These are phyloP conservation scores for Psophia crepitans DNA, from an alignment of 2,113 vertebrate species.

Conservation along the genomic window DNA sequence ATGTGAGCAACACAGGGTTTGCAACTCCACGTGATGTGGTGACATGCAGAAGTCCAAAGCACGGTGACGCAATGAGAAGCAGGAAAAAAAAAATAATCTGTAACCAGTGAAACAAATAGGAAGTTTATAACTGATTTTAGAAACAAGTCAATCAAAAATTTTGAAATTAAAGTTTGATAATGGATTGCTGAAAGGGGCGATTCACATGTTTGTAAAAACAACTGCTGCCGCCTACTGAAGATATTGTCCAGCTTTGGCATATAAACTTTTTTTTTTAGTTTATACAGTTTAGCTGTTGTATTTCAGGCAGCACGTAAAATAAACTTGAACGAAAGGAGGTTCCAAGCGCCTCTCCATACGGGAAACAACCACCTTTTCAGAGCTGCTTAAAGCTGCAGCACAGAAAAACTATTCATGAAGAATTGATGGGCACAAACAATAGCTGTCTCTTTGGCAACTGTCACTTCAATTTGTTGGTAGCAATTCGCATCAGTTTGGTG, in stretches of 20 bases:
- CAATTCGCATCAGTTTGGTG: neutral
- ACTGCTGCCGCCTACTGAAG: neutral
- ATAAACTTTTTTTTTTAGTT: neutral
- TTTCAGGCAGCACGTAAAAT: neutral
- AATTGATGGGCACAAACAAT: neutral
- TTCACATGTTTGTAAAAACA: neutral
- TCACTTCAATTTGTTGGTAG: neutral
- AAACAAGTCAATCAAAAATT: neutral
- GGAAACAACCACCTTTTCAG: neutral
- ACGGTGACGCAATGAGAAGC: neutral
- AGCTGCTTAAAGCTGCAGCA: neutral
- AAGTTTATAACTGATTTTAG: neutral
- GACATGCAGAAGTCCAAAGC: neutral
- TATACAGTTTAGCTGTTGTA: neutral
- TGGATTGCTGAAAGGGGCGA: neutral
- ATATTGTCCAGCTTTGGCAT: neutral
- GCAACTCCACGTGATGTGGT: fast-evolving
- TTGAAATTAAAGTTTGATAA: neutral
- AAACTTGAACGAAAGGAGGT: neutral
- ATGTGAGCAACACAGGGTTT: fast-evolving
- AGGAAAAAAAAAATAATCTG: too few species aligned
- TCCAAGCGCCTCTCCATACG: neutral
- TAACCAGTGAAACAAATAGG: neutral
- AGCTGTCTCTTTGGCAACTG: neutral
- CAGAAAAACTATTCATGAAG: neutral